Conservation (phyloP, 2,888 invertebrate genomes). For the Callimorpha dominula region DNA sequence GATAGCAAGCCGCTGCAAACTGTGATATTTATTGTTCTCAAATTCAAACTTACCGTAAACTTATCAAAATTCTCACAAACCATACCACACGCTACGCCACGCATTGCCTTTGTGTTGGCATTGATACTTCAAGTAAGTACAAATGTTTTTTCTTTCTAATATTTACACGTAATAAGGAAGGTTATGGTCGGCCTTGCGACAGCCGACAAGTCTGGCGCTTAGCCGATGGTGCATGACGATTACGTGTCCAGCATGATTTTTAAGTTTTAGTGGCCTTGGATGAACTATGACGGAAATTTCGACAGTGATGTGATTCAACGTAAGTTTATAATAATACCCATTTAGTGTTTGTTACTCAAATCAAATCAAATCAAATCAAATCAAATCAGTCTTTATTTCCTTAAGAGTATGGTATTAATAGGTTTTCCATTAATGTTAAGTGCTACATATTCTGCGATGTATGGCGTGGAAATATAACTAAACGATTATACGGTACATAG, state of each 20-base stretch:
- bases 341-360: no score
- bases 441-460: no score
- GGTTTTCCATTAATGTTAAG: no score
- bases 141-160: background rate
- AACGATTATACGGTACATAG: no score
- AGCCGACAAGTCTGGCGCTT: background rate
- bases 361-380: no score
- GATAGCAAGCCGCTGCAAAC: no score
- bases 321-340: background rate
- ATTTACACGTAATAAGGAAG: background rate
- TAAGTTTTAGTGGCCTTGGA: background rate
- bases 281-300: background rate
- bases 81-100: background rate
- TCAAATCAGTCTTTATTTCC: no score
- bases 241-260: constrained; percentile 2
- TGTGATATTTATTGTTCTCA: background rate
- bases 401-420: no score
- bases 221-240: constrained; percentile 1
- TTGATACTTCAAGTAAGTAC: background rate
- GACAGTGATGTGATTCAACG: background rate
- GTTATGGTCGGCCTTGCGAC: constrained; percentile 2
- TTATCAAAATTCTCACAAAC: background rate
- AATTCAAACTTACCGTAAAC: background rate
- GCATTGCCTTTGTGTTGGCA: background rate
- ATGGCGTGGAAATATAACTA: no score